A percentile compares a stretch with the other conserved stretches of the same genome.
Evolutionary conservation across 2,888 invertebrate genomes (phyloP).

Genomic region (Dicranocentrus wangi): DNA sequence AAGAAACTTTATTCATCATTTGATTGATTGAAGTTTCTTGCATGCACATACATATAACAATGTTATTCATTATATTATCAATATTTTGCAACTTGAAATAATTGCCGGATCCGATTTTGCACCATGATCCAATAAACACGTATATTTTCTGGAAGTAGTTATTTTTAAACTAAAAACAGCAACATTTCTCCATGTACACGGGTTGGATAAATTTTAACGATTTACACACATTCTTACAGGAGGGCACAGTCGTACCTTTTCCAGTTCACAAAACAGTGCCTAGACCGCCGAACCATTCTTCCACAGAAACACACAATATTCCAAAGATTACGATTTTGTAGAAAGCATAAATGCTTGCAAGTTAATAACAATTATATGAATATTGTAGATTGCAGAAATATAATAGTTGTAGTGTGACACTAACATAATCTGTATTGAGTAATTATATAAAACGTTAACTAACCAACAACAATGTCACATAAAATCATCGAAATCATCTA

Average conservation of each 20-base stretch:
- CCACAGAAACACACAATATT: constrained; percentile 3
- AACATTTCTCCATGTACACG: background rate
- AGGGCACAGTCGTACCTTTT: background rate
- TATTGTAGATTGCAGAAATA: background rate
- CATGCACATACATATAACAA: background rate
- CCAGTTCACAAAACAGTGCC: constrained; percentile 15
- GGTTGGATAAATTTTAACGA: background rate
- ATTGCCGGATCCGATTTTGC: background rate
- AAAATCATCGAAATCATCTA: constrained; percentile 72
- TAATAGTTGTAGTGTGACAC: background rate
- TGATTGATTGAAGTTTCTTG: no score
- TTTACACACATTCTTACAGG: background rate
- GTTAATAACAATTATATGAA: background rate
- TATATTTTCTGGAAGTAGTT: constrained; percentile 4
- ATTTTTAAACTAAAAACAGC: constrained; percentile 9
- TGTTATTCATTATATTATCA: no score
- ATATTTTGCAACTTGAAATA: background rate
- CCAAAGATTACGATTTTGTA: constrained; percentile 3
- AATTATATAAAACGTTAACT: constrained; percentile 47
- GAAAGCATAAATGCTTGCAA: no score
- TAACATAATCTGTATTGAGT: constrained; percentile 41
- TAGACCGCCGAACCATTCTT: background rate
- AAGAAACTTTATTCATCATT: background rate
- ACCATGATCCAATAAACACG: constrained; percentile 8
- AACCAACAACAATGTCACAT: constrained; percentile 67